Conservation (phyloP, 2,797 vertebrate species). For the Tenualosa thibaudeaui region DNA sequence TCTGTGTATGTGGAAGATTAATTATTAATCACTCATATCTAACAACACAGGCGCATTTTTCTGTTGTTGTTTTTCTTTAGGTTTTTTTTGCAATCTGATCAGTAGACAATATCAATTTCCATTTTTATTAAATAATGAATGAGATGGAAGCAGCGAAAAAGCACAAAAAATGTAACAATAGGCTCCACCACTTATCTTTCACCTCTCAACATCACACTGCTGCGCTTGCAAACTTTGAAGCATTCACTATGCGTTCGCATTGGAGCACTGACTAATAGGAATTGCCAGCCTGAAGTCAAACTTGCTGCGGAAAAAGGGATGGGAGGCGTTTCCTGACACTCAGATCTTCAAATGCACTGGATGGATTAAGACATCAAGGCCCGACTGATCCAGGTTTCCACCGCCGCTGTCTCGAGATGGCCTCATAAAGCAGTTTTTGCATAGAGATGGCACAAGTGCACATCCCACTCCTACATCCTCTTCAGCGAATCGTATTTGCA, state of each 20-base stretch:
- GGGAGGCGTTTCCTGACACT: not conserved
- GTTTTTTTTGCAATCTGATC: not conserved
- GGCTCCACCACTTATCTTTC: not conserved
- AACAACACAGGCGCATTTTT: not conserved
- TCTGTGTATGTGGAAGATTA: not conserved
- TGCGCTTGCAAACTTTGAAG: not conserved
- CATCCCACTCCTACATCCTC: not conserved
- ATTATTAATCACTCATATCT: not conserved
- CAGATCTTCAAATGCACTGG: not conserved
- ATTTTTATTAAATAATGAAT: not conserved
- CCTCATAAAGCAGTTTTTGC: not conserved
- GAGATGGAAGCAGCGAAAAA: not conserved
- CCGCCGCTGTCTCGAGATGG: not conserved
- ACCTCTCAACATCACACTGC: slow-evolving; percentile 1
- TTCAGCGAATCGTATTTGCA: not conserved
- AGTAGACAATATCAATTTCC: not conserved
- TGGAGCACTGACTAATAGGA: not conserved
- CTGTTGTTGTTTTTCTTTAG: not conserved
- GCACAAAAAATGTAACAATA: not conserved
- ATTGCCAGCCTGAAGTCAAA: slow-evolving; percentile 1
- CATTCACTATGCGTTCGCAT: not conserved
- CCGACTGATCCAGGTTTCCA: not conserved
- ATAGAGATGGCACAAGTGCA: not conserved
- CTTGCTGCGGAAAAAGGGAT: not conserved
- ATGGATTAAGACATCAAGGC: slow-evolving; percentile 11